Percentiles rank a stretch among this genome's conserved stretches.
Conservation (phyloP, 1,140 invertebrate species). For the Cryptotermes secundus region DNA sequence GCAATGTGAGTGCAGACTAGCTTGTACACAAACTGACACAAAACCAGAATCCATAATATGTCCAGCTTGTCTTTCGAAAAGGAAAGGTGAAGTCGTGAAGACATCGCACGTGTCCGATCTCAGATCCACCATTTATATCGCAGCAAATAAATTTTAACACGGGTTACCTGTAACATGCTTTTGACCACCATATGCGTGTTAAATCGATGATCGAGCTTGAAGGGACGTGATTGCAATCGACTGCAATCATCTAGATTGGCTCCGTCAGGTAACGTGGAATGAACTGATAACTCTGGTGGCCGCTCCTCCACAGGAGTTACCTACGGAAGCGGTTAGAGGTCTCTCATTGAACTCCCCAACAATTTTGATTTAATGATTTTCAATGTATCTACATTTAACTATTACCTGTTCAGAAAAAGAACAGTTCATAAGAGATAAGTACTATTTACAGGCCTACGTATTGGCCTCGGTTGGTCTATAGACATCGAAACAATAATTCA, state of each 20-base stretch:
- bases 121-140: background rate
- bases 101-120: background rate
- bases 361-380: too few relatives aligned
- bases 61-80: background rate
- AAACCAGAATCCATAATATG: background rate
- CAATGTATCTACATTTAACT: too few relatives aligned
- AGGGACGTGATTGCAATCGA: background rate
- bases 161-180: background rate
- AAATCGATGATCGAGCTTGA: background rate
- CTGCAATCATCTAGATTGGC: background rate
- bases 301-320: too few relatives aligned
- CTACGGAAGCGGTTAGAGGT: too few relatives aligned
- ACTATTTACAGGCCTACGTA: too few relatives aligned
- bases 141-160: background rate
- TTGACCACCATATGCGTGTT: background rate
- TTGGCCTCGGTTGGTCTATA: too few relatives aligned
- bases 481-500: too few relatives aligned
- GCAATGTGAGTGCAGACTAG: too few relatives aligned
- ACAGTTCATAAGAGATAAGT: too few relatives aligned
- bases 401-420: too few relatives aligned
- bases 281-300: background rate
- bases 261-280: background rate
- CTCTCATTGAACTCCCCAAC: too few relatives aligned
- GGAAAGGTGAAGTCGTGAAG: background rate
- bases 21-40: background rate